Evolutionary conservation across 2,797 vertebrate genomes (phyloP).

Genomic region (Acridotheres tristis): DNA sequence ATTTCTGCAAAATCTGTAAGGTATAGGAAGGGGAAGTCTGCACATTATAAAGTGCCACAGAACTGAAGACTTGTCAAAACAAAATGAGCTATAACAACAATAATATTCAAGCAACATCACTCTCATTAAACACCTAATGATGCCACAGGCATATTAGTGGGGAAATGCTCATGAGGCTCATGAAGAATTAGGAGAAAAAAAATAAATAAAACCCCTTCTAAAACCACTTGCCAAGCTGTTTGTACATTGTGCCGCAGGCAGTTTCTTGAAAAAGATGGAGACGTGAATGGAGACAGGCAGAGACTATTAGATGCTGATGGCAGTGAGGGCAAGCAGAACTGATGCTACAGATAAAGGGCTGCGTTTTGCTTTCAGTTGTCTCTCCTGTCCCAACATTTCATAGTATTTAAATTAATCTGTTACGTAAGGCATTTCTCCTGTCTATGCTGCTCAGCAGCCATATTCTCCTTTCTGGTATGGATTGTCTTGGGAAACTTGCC

Average conservation of each 20-base stretch:
- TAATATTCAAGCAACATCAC: constrained; percentile 29
- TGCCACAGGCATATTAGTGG: constrained; percentile 50
- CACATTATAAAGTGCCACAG: background rate
- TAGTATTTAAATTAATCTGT: constrained; percentile 37
- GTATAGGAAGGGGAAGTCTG: background rate
- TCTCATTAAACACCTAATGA: constrained; percentile 69
- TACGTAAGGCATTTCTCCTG: constrained; percentile 19
- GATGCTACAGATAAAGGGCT: constrained; percentile 41
- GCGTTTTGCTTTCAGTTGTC: constrained; percentile 41
- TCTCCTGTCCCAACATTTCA: constrained; percentile 14
- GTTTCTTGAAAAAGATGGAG: constrained; percentile 46
- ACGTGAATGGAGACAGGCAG: constrained; percentile 31
- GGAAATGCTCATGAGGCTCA: constrained; percentile 37
- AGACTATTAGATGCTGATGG: constrained; percentile 26
- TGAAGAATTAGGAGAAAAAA: constrained; percentile 24
- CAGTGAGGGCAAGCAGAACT: constrained; percentile 30
- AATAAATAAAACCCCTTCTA: background rate
- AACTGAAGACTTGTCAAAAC: constrained; percentile 42
- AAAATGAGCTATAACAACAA: constrained; percentile 51
- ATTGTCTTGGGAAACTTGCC: constrained; percentile 59
- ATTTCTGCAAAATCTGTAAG: constrained; percentile 13
- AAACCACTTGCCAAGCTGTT: constrained; percentile 31
- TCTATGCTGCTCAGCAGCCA: background rate
- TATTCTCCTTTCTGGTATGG: constrained; percentile 50
- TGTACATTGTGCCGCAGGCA: constrained; percentile 50